Evolutionary conservation across 2,113 vertebrate genomes (phyloP).

Genomic region (Malurus melanocephalus): DNA sequence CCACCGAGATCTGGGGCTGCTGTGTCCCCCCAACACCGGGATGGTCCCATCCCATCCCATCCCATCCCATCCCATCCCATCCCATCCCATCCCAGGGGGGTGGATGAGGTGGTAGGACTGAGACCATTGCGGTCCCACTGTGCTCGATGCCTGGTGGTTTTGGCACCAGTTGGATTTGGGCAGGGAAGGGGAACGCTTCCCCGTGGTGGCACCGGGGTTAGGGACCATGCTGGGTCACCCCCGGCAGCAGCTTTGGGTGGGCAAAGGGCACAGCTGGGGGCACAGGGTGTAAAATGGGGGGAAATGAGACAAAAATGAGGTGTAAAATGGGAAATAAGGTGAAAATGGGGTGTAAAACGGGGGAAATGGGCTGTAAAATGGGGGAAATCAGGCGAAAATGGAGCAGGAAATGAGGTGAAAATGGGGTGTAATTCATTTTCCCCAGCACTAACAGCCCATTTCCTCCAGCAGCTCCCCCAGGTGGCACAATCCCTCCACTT

Average conservation of each 20-base stretch:
- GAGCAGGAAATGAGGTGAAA: background rate
- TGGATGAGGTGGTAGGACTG: fast-evolving
- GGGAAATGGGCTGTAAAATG: background rate
- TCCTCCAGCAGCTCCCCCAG: background rate
- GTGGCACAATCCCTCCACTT: background rate
- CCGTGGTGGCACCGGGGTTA: fast-evolving
- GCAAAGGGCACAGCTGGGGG: background rate
- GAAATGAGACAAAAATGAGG: background rate
- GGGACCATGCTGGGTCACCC: background rate
- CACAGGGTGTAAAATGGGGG: background rate
- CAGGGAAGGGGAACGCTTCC: background rate
- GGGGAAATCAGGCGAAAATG: background rate
- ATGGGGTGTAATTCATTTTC: background rate
- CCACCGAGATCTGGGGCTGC: fast-evolving
- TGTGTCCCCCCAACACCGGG: fast-evolving
- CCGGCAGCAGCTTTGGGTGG: background rate
- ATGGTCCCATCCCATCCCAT: background rate
- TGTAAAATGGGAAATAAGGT: background rate
- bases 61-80: no score
- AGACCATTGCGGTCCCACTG: fast-evolving
- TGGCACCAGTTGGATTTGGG: background rate
- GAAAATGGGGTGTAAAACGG: background rate
- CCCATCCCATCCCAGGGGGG: background rate
- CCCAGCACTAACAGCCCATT: fast-evolving
- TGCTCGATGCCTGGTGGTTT: fast-evolving